A percentile compares a stretch with the other conserved stretches of the same genome.
Conservation (phyloP, 2,888 invertebrate species). For the Ommatoiulus sabulosus region DNA sequence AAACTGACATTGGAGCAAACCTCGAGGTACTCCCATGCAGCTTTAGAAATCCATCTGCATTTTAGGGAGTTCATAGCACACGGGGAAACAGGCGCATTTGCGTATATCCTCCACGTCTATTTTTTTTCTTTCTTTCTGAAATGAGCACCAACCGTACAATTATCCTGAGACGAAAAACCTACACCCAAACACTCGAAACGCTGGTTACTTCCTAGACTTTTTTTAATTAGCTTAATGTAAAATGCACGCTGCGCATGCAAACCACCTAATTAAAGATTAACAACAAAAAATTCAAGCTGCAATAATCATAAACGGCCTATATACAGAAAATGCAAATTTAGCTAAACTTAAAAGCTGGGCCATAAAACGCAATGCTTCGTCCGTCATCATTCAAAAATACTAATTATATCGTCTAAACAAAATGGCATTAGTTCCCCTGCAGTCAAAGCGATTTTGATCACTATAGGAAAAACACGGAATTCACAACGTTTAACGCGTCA, state of each 20-base stretch:
- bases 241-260: slow-evolving; percentile 11
- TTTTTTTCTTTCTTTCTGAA: not conserved
- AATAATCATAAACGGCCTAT: not conserved
- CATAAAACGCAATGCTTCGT: not conserved
- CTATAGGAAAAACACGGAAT: too few relatives aligned
- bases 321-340: not conserved
- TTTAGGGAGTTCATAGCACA: not conserved
- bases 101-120: not conserved
- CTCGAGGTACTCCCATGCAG: not conserved
- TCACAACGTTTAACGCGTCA: too few relatives aligned
- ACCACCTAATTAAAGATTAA: slow-evolving; percentile 11
- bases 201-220: not conserved
- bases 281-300: not conserved
- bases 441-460: too few relatives aligned
- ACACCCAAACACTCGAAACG: not conserved
- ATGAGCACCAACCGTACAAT: not conserved
- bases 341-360: not conserved
- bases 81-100: not conserved
- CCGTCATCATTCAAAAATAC: not conserved
- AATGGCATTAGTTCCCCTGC: too few relatives aligned
- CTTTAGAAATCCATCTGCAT: not conserved
- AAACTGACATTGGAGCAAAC: not conserved
- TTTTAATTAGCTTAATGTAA: slow-evolving; percentile 15
- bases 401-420: too few relatives aligned
- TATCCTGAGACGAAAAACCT: not conserved